Evolutionary conservation across 2,888 invertebrate species (phyloP).

Genomic region (Diarsia mendica): DNA sequence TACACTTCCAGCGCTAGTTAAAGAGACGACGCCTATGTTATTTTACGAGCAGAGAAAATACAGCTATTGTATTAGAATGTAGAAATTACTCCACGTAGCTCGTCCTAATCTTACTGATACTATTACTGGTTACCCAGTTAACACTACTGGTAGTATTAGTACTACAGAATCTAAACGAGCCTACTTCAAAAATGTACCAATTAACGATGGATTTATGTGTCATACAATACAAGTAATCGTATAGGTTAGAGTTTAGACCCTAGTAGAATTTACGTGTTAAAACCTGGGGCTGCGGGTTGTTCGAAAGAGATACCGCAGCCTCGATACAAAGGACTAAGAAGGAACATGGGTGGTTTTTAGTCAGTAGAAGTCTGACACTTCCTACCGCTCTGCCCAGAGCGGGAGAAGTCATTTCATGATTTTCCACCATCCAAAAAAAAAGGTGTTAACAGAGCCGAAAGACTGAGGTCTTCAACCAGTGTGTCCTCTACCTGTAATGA

Average conservation of each 20-base stretch:
- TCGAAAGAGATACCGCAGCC: too few relatives aligned
- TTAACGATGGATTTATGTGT: not conserved
- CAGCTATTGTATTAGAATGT: constrained; percentile 36
- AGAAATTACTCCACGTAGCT: constrained; percentile 22
- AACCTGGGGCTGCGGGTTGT: too few relatives aligned
- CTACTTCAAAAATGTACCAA: not conserved
- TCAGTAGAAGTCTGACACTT: too few relatives aligned
- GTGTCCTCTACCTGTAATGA: too few relatives aligned
- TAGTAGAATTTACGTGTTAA: not conserved
- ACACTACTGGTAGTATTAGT: not conserved
- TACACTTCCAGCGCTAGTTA: constrained; percentile 62
- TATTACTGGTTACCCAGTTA: not conserved
- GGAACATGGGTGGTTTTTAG: too few relatives aligned
- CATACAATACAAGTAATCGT: not conserved
- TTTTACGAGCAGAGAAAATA: constrained; percentile 39
- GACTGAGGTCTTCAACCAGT: too few relatives aligned
- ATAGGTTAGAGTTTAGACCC: not conserved
- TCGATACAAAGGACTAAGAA: too few relatives aligned
- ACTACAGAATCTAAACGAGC: not conserved
- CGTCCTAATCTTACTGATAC: not conserved
- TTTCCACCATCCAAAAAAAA: too few relatives aligned
- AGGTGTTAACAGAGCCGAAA: too few relatives aligned
- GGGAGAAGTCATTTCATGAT: too few relatives aligned
- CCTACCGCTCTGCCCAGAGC: too few relatives aligned
- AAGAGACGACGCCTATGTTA: constrained; percentile 62